A percentile compares a stretch with the other conserved stretches of the same genome.
Evolutionary conservation across 2,797 vertebrate species (phyloP).

Genomic region (Pristis pectinata): DNA sequence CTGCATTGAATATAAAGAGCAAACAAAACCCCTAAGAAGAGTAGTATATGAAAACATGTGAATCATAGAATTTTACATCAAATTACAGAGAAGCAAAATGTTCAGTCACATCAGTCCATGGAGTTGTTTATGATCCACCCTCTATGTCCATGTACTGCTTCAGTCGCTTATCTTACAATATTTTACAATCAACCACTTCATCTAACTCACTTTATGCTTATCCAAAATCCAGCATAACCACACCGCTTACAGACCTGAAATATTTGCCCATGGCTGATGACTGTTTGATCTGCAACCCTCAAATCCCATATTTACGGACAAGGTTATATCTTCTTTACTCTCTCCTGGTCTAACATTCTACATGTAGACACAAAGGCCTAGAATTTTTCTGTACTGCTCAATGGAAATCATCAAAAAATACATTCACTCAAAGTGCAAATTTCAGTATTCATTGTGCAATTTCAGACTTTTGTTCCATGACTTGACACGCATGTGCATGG

Average conservation of each 20-base stretch:
- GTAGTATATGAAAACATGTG: neutral
- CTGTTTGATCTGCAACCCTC: neutral
- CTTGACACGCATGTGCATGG: too few relatives aligned
- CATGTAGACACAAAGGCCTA: neutral
- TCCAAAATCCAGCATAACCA: neutral
- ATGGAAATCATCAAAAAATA: too few relatives aligned
- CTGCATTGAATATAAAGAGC: neutral
- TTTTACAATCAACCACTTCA: neutral
- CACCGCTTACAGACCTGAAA: neutral
- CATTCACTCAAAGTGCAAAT: too few relatives aligned
- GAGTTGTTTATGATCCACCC: neutral
- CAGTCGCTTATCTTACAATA: neutral
- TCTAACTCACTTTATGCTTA: neutral
- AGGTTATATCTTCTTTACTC: neutral
- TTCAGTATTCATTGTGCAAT: too few relatives aligned
- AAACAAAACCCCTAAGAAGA: neutral
- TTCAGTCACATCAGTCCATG: neutral
- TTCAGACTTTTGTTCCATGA: too few relatives aligned
- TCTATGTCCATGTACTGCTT: neutral
- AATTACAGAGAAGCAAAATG: neutral
- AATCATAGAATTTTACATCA: neutral
- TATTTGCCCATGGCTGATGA: neutral
- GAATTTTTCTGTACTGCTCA: too few relatives aligned
- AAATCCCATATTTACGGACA: neutral
- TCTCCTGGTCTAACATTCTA: neutral